Conservation (phyloP, 2,888 invertebrate species). For the Aplocera efformata region DNA sequence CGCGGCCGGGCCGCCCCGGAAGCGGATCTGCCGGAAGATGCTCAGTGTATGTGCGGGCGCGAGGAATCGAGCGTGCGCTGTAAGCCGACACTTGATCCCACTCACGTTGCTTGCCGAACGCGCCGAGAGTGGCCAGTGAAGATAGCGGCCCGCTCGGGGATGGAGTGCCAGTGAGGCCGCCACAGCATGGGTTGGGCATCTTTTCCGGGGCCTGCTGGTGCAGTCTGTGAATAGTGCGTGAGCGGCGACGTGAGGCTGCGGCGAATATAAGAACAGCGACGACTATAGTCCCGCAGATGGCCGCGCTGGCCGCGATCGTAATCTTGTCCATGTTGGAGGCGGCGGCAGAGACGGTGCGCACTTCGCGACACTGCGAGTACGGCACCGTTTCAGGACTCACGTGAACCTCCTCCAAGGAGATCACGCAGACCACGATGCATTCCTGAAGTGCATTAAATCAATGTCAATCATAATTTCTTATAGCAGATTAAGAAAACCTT, state of each 20-base stretch:
- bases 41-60: constrained; percentile 90
- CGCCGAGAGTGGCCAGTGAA: constrained; percentile 90
- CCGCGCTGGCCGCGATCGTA: constrained; percentile 95
- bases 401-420: constrained; percentile 92
- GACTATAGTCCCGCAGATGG: constrained; percentile 95
- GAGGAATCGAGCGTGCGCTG: constrained; percentile 93
- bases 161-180: constrained; percentile 85
- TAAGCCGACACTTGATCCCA: constrained; percentile 89
- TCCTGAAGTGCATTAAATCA: constrained; percentile 77
- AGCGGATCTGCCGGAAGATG: constrained; percentile 85
- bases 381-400: constrained; percentile 93
- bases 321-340: constrained; percentile 97
- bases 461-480: no score
- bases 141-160: constrained; percentile 90
- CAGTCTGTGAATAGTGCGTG: constrained; percentile 87
- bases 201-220: constrained; percentile 86
- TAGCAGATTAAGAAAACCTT: no score
- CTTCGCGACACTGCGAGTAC: constrained; percentile 92
- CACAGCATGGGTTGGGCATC: constrained; percentile 89
- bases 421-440: constrained; percentile 96
- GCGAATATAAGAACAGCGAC: constrained; percentile 94
- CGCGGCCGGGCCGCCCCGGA: constrained; percentile 87
- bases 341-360: constrained; percentile 90
- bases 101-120: constrained; percentile 91
- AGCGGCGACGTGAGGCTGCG: constrained; percentile 89